Evolutionary conservation across 2,888 invertebrate species (phyloP).

Genomic region (Pammene fasciana): DNA sequence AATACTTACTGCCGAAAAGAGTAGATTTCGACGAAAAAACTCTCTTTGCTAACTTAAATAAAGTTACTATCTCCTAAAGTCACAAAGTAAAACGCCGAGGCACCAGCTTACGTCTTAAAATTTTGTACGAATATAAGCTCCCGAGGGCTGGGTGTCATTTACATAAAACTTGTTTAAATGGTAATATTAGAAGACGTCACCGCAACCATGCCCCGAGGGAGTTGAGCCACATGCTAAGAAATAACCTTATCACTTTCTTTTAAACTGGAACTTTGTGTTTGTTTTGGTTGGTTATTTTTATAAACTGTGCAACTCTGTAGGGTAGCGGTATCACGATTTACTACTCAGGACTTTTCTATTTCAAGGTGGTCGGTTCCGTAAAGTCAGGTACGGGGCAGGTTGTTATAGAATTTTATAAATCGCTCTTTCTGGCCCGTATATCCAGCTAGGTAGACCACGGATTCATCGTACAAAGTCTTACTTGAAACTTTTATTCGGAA

Average conservation of each 20-base stretch:
- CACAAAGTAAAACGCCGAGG: constrained; percentile 67
- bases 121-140: constrained; percentile 76
- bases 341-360: constrained; percentile 57
- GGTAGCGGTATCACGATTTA: constrained; percentile 53
- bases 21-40: not conserved
- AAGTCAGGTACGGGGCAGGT: constrained; percentile 50
- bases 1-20: not conserved
- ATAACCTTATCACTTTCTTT: constrained; percentile 14
- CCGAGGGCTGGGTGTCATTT: constrained; percentile 70
- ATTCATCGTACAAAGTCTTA: too few species aligned
- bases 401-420: constrained; percentile 50
- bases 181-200: constrained; percentile 82
- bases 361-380: constrained; percentile 57
- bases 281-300: constrained; percentile 27
- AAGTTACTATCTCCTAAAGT: constrained; percentile 71
- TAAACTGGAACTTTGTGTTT: constrained; percentile 42
- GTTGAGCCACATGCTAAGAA: constrained; percentile 41
- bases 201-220: constrained; percentile 40
- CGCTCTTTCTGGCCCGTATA: constrained; percentile 18
- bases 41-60: not conserved
- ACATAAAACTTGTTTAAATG: constrained; percentile 84
- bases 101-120: constrained; percentile 59
- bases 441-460: not conserved
- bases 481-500: too few species aligned
- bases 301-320: constrained; percentile 47